Evolutionary conservation across 2,888 invertebrate genomes (phyloP).

Genomic region (Apamea anceps): DNA sequence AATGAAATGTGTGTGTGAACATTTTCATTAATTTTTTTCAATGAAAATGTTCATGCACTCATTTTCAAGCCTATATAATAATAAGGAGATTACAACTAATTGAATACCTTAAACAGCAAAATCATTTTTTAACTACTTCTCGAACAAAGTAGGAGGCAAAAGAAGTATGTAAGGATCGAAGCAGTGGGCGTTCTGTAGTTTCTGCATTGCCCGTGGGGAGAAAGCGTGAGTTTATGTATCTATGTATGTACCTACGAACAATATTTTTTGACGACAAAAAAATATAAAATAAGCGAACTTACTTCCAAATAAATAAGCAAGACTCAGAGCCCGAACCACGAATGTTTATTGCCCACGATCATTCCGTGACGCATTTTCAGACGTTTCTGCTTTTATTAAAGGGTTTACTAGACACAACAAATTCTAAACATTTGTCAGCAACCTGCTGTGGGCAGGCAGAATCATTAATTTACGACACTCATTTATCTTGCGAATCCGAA

Average conservation of each 20-base stretch:
- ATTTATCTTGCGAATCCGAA: conserved; percentile 80
- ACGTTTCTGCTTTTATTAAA: conserved; percentile 53
- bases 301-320: conserved; percentile 14
- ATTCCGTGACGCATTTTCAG: conserved; percentile 43
- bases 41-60: neutral
- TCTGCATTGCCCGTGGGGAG: neutral
- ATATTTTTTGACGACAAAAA: neutral
- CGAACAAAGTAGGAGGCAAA: neutral
- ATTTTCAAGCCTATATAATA: neutral
- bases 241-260: neutral
- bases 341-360: conserved; percentile 53
- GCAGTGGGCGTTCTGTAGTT: neutral
- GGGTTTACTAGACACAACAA: conserved; percentile 71
- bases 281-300: neutral
- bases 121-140: neutral
- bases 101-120: neutral
- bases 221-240: too few species aligned
- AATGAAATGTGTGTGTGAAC: neutral
- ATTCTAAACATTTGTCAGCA: conserved; percentile 81
- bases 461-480: conserved; percentile 78
- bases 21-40: neutral
- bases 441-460: conserved; percentile 73
- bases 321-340: conserved; percentile 1
- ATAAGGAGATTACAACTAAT: neutral
- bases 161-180: neutral